phyloP scores from a whole-genome alignment of 2,888 invertebrate genomes.

The Unio delphinus region DNA sequence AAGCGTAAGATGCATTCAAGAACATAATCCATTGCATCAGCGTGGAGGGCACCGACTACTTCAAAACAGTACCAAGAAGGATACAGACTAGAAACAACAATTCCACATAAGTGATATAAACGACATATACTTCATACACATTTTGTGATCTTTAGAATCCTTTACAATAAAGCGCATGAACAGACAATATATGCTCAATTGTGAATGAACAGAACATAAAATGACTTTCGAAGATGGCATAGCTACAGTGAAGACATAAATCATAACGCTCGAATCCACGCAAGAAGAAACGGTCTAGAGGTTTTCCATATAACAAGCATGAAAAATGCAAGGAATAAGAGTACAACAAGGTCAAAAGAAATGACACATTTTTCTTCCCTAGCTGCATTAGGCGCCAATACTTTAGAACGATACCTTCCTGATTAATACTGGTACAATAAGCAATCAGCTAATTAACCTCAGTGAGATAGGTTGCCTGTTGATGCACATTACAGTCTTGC shows the following conservation, averaged over 20 bases:
- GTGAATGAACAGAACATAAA: slow-evolving; percentile 13
- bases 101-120: slow-evolving; percentile 13
- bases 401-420: slow-evolving; percentile 7
- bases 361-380: slow-evolving; percentile 9
- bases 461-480: slow-evolving; percentile 3
- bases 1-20: slow-evolving; percentile 2
- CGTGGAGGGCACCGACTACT: background rate
- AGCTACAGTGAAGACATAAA: slow-evolving; percentile 4
- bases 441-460: slow-evolving; percentile 15
- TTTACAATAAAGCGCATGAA: slow-evolving; percentile 9
- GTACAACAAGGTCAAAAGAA: slow-evolving; percentile 1
- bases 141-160: slow-evolving; percentile 13
- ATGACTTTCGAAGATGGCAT: slow-evolving; percentile 11
- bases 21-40: slow-evolving; percentile 4
- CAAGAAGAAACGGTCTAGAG: slow-evolving; percentile 19
- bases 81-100: slow-evolving; percentile 15
- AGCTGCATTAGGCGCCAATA: slow-evolving; percentile 13
- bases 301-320: slow-evolving; percentile 16
- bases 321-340: slow-evolving; percentile 15
- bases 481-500: slow-evolving; percentile 1
- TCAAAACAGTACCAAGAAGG: slow-evolving; percentile 7
- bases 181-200: slow-evolving; percentile 10
- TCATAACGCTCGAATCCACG: slow-evolving; percentile 12
- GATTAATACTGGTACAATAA: slow-evolving; percentile 21
- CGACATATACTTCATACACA: slow-evolving; percentile 5